These are phyloP conservation scores for Drosophila paracracens DNA, from an alignment of 2,888 invertebrate species.

Conservation along the genomic window DNA sequence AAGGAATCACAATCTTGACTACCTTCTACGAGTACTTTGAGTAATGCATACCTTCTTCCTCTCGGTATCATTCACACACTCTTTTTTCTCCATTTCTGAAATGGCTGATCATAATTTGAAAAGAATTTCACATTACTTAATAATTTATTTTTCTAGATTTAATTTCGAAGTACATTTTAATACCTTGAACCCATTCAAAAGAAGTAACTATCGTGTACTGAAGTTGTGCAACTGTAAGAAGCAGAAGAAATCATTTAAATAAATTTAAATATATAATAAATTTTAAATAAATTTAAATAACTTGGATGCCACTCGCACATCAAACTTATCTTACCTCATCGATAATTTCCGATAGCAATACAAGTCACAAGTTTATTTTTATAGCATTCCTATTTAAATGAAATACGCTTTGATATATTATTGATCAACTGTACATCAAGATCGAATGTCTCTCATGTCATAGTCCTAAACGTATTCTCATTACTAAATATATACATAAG, in stretches of 20 bases:
- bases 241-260: not conserved
- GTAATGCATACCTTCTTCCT: not conserved
- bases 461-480: not conserved
- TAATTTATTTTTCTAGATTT: not conserved
- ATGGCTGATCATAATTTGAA: not conserved
- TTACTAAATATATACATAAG: not conserved
- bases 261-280: not conserved
- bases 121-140: not conserved
- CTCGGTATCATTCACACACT: not conserved
- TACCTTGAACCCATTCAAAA: not conserved
- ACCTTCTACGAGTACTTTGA: not conserved
- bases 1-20: not conserved
- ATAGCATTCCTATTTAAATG: not conserved
- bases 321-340: not conserved
- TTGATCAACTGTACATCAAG: not conserved
- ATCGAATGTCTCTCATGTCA: not conserved
- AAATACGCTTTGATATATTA: not conserved
- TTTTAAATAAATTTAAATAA: no score
- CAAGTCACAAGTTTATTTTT: not conserved
- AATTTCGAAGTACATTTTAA: not conserved
- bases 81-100: not conserved
- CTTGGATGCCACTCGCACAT: not conserved
- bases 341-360: not conserved
- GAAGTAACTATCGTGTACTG: not conserved
- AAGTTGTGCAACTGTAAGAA: not conserved